Conservation (phyloP, 2,797 vertebrate species). For the Cygnus olor region DNA sequence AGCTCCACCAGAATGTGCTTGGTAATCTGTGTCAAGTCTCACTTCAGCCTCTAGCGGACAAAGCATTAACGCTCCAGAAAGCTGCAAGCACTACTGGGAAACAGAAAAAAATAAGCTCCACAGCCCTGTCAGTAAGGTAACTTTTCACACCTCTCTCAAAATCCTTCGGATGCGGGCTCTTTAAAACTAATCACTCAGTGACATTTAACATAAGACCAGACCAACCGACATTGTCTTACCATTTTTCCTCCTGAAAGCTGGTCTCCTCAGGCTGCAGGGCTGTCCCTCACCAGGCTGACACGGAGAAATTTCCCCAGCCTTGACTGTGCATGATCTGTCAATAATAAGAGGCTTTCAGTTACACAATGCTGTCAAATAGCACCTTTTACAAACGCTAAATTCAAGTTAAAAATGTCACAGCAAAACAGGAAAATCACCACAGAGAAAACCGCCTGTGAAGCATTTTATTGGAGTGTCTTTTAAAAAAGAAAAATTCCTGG, state of each 20-base stretch:
- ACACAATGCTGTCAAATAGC: constrained; percentile 23
- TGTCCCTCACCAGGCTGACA: background rate
- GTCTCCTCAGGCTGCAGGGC: background rate
- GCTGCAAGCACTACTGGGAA: background rate
- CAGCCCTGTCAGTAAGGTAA: background rate
- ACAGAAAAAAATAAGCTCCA: background rate
- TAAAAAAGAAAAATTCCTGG: background rate
- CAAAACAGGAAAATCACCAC: constrained; percentile 23
- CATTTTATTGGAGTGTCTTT: background rate
- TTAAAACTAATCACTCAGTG: background rate
- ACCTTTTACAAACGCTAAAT: constrained; percentile 47
- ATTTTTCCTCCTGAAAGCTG: background rate
- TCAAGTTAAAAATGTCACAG: constrained; percentile 43
- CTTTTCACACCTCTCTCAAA: background rate
- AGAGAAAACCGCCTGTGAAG: constrained; percentile 7
- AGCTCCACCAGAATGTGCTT: background rate
- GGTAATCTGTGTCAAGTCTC: background rate
- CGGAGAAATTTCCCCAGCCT: constrained; percentile 22
- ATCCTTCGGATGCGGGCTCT: background rate
- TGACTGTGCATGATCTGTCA: constrained; percentile 18
- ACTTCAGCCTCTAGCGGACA: background rate
- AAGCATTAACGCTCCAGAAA: background rate
- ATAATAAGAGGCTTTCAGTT: constrained; percentile 37
- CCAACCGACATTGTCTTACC: background rate
- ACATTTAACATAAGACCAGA: background rate